phyloP scores from a whole-genome alignment of 92 coral and sea anemone species.

The Siderastrea radians region DNA sequence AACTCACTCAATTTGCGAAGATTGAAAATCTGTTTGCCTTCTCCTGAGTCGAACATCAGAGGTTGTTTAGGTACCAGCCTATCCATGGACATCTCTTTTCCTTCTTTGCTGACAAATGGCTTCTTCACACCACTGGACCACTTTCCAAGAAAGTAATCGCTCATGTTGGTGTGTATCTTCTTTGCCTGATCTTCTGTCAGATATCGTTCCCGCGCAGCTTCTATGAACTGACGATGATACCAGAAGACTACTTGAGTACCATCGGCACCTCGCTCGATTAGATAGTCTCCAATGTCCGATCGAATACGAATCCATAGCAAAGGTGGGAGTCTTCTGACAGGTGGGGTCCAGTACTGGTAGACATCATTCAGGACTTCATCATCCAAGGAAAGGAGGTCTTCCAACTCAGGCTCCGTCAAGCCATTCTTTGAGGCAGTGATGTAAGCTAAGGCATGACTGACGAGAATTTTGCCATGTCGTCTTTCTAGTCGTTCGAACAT shows the following conservation, averaged over 20 bases:
- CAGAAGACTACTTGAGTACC: constrained; percentile 95
- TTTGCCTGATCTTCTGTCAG: constrained; percentile 70
- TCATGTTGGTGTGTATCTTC: constrained; percentile 83
- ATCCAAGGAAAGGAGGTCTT: constrained; percentile 96
- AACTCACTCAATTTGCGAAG: constrained; percentile 92
- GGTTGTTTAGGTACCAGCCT: constrained; percentile 92
- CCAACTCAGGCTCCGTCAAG: constrained; percentile 91
- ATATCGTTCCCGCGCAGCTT: constrained; percentile 92
- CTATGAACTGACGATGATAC: constrained; percentile 99
- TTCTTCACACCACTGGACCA: constrained; percentile 93
- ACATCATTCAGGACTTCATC: constrained; percentile 97
- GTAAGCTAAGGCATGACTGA: constrained; percentile 91
- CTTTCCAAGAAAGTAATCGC: constrained; percentile 92
- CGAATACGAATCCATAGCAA: constrained; percentile 97
- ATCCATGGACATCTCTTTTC: constrained; percentile 84
- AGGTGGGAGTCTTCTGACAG: constrained; percentile 96
- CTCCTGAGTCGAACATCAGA: constrained; percentile 81
- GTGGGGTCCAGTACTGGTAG: constrained; percentile 99
- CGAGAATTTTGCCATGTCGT: constrained; percentile 89
- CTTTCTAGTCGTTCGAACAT: constrained; percentile 91
- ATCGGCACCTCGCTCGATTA: constrained; percentile 97
- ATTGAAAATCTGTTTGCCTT: constrained; percentile 84
- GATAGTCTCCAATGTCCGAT: constrained; percentile 91
- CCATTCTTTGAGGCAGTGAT: constrained; percentile 96
- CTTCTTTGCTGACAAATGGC: constrained; percentile 88